Percentiles rank a stretch among this genome's conserved stretches.
These are phyloP conservation scores for Rotaria magnacalcarata DNA, from an alignment of 2,888 invertebrate species.

Conservation along the genomic window DNA sequence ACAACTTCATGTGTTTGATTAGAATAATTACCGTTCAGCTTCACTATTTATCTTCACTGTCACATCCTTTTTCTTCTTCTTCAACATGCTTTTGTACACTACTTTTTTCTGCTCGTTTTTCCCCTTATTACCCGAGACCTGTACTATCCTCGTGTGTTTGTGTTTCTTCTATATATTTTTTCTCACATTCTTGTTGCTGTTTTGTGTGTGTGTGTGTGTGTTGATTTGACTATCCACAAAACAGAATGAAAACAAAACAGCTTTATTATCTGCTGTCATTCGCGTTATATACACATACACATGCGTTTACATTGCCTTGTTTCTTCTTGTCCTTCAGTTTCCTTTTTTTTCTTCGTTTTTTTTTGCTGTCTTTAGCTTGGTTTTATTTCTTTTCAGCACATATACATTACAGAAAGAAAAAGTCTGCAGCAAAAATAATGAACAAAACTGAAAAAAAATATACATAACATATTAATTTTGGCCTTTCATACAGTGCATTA, in stretches of 20 bases:
- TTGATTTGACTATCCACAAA: neutral
- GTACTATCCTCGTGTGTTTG: neutral
- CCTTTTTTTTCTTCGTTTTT: neutral
- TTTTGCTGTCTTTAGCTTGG: neutral
- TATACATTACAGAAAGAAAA: neutral
- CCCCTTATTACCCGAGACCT: neutral
- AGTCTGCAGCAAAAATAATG: conserved; percentile 15
- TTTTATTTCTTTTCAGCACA: neutral
- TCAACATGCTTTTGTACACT: conserved; percentile 18
- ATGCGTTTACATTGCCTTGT: neutral
- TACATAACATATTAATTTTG: neutral
- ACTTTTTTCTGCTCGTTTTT: neutral
- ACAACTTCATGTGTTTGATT: neutral
- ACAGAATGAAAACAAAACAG: neutral
- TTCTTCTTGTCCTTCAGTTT: neutral
- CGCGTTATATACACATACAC: conserved; percentile 3
- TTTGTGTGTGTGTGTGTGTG: neutral
- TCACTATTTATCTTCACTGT: neutral
- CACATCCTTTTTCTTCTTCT: neutral
- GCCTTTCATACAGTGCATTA: neutral
- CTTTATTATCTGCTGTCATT: neutral
- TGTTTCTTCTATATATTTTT: neutral
- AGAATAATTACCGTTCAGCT: neutral
- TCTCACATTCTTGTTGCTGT: conserved; percentile 1
- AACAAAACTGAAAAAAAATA: neutral